Percentiles rank a stretch among this genome's conserved stretches.
Conservation (phyloP, 2,797 vertebrate genomes). For the Danio aesculapii region DNA sequence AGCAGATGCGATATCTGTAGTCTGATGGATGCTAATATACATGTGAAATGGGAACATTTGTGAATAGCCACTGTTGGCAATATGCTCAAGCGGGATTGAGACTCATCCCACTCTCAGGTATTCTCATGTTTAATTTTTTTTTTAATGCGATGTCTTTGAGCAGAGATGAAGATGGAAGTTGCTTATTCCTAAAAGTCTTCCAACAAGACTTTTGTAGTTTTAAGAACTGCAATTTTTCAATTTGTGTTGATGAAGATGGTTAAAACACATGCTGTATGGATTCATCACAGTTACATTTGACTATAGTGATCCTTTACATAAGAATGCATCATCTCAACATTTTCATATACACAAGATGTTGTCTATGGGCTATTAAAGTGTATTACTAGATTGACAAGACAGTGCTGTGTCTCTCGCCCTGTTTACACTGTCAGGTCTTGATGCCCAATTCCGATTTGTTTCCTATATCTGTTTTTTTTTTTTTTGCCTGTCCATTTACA, state of each 20-base stretch:
- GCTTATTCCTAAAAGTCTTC: neutral
- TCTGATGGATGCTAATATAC: constrained; percentile 1
- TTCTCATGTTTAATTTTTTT: constrained; percentile 13
- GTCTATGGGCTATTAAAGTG: neutral
- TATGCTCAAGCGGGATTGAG: constrained; percentile 79
- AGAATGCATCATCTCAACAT: neutral
- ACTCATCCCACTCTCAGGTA: constrained; percentile 81
- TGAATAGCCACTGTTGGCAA: constrained; percentile 81
- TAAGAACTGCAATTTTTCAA: neutral
- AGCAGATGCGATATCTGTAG: constrained; percentile 28
- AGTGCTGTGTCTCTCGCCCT: too few species aligned
- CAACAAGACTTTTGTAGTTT: neutral
- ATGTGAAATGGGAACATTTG: constrained; percentile 62
- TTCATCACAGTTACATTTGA: neutral
- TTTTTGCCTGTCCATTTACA: too few species aligned
- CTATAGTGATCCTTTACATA: neutral
- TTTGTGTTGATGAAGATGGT: neutral
- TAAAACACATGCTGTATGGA: neutral
- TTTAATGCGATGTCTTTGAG: neutral
- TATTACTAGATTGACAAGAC: neutral
- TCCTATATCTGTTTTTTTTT: too few species aligned
- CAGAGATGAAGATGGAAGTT: neutral
- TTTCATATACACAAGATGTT: neutral
- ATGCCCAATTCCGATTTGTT: too few species aligned
- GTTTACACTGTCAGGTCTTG: too few species aligned